Conservation (phyloP, 2,888 invertebrate species). For the Lasioglossum oenotherae region DNA sequence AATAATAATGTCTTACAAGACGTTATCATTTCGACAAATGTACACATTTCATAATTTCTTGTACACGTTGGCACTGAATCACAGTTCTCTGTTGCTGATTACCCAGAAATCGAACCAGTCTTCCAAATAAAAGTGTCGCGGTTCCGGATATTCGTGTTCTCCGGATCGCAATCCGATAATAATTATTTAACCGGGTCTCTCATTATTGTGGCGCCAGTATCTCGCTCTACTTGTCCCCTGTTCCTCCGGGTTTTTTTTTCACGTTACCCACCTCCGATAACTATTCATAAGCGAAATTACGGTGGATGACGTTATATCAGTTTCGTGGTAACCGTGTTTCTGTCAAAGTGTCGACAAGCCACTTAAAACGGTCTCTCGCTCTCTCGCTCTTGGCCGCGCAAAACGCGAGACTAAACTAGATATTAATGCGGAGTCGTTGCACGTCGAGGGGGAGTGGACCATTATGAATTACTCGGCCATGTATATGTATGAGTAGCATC, state of each 20-base stretch:
- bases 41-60: not conserved
- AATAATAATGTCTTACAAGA: not conserved
- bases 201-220: conserved; percentile 21
- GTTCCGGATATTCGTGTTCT: not conserved
- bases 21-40: too few species aligned
- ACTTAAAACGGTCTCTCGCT: conserved; percentile 52
- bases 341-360: conserved; percentile 72
- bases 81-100: not conserved
- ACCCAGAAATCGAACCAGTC: not conserved
- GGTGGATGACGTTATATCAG: conserved; percentile 65
- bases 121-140: not conserved
- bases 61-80: not conserved
- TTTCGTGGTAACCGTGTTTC: conserved; percentile 69
- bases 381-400: conserved; percentile 22
- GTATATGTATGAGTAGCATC: conserved; percentile 72
- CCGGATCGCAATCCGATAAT: not conserved
- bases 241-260: not conserved
- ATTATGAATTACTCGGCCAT: conserved; percentile 72
- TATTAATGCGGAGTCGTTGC: conserved; percentile 71
- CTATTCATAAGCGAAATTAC: conserved; percentile 68
- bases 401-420: conserved; percentile 71
- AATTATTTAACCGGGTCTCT: conserved; percentile 28
- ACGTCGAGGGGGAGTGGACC: conserved; percentile 70
- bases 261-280: conserved; percentile 50
- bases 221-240: not conserved